Evolutionary conservation across 1,140 invertebrate species (phyloP), one percentile per base, ranked within the genome.

Genomic region (Bombyx mandarina): DNA sequence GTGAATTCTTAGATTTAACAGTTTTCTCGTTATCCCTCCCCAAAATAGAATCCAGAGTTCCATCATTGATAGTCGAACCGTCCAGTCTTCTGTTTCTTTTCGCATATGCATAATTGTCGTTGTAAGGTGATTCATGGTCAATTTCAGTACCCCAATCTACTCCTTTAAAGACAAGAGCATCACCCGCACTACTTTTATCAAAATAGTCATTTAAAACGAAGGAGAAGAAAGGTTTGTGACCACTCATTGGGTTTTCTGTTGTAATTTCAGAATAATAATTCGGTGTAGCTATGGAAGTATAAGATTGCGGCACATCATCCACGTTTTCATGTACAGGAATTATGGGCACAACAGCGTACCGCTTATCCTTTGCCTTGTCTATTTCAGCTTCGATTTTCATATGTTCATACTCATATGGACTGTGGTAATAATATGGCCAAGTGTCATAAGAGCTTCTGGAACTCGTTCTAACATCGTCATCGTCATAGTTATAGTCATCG

Each of bases 151-250:
- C 73, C 73, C 74, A 80, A 55, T 74, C 57, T 18, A 74, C 52
- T 6, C 71, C 77, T 71, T 77, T 77, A 42, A 80, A 77, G 55
- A 62, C 61, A 6, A 77, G 46, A 7, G 69, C 62, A 56, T 84
- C 78, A n/a, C 82, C 73, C 42, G 80, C 76, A 45, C 68, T 53
- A 57, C 62, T 72, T 56, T 66, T 80, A 57, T 82, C 75, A 61
- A 69, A 78, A 62, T 83, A 83, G 57, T 82, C 82, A 53, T 75
- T 77, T 12, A 83, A 52, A 44, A 79, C 67, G 58, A 69, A 79
- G 10, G 77, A 82, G 53, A 82, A 76, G 59, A 81, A 82, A 9
- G 79, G 75, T 55, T 72, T 61, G 52, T 83, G 61, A 8, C 77
- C 77, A 47, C 58, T 62, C 42, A 79, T 71, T 7, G 82, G 79